Base-by-base conservation (phyloP, 2,113 vertebrate genomes). In the Heptranchias perlo region DNA sequence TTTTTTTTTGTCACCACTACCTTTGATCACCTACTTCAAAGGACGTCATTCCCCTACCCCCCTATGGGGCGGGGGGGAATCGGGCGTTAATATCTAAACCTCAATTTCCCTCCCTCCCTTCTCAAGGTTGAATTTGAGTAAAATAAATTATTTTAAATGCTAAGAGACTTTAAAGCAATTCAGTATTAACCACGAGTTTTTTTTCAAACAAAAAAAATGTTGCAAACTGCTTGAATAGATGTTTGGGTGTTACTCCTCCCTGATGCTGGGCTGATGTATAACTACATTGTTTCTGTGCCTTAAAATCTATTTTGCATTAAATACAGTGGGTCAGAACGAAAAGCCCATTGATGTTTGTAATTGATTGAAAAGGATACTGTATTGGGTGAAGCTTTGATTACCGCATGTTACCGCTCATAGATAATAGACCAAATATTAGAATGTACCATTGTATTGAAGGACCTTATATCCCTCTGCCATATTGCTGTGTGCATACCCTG, bases 201-300 rank as follows among this genome's bases (percentile, higher is more conserved):
- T 54, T 61, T 93, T 62, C 18, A 21, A 49, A 87, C 84, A 87
- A 31, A 52, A 87, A n/a, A 23, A 49, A 76, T 52, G 21, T 44
- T 84, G 44, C 61, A 64, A 94, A 95, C 64, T 52, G 65, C 65
- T 93, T n/a, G n/a, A n/a, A n/a, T n/a, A n/a, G n/a, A n/a, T n/a
- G n/a, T n/a, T 6, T 69, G 64, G 94, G 44, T 69, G 39, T 69
- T 95, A 69, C 64, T 49, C 94, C 47, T 95, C 39, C 65, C 94
- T 67, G 44, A 49, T 95, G 94, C 47, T 61, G 94, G 94, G 65
- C 94, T 95, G 65, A 95, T 73, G 47, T 47, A 35, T 69, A 31
- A 93, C 61, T 61, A 39, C 64, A 31, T 69, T 95, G 65, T 95
- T 95, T 73, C 65, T 95, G 94, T 95, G 94, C 94, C 94, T 95